Base-by-base conservation (phyloP, 2,113 vertebrate genomes). In the Calyptommatus sinebrachiatus region DNA sequence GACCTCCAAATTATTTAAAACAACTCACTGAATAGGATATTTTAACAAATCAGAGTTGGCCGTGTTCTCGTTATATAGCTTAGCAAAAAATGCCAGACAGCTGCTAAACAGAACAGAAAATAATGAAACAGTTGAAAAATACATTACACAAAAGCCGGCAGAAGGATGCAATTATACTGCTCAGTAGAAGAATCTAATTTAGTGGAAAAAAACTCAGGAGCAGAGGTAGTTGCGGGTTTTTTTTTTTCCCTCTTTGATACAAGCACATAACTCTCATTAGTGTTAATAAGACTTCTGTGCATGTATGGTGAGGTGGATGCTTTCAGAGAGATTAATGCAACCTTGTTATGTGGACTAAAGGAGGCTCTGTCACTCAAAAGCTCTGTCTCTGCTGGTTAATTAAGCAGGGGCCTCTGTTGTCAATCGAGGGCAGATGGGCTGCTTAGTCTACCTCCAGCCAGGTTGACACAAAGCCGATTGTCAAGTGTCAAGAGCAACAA, bases 271-370 rank as follows among this genome's bases (percentile, higher is more conserved):
- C 73, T 87, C 86, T 87, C 86, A 90, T 87, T 90, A 91, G 70
- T 82, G 90, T 86, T 80, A 81, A 70, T 82, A 74, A 85, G 86
- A 88, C 35, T 5, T 83, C 71, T 53, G 31, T 31, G 86, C 86
- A 92, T 81, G 77, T 67, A 81, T 74, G 72, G 78, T 82, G 71
- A 79, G 75, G 88, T 88, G 74, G 81, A 86, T 7, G 45, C 66
- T 73, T 87, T 88, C 81, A 68, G 82, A 86, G 86, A 91, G 90
- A 93, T 91, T 84, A 93, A 87, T 84, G 84, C 83, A 76, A 73
- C 81, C 71, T 84, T 11, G 81, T 77, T 82, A 50, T 41, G 71
- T 79, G 87, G 78, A 89, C 81, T 78, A 72, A 88, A 88, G 88
- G 83, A 91, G 76, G 84, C 77, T 76, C 88, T 89, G 87, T 88